Percentiles rank a stretch among this genome's conserved stretches.
These are phyloP conservation scores for Odontothrips loti DNA, from an alignment of 2,888 invertebrate species.

Conservation along the genomic window DNA sequence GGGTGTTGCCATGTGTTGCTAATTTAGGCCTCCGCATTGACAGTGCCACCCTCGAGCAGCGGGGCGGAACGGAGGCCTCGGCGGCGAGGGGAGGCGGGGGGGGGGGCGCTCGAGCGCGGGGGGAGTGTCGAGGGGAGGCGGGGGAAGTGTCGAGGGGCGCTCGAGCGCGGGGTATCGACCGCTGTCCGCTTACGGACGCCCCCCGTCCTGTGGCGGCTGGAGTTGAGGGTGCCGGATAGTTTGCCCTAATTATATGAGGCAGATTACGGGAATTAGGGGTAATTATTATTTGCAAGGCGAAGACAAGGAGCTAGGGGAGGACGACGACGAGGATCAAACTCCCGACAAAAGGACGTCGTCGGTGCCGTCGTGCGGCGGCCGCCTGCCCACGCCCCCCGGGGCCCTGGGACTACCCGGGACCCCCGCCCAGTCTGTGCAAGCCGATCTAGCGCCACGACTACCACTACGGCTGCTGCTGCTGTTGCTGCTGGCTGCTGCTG, in stretches of 20 bases:
- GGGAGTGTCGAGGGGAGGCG: no score
- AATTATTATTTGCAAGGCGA: background rate
- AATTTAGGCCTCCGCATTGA: slow-evolving; percentile 20
- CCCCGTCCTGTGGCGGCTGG: no score
- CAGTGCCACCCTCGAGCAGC: background rate
- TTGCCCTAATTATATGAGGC: background rate
- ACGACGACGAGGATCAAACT: background rate
- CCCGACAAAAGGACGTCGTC: no score
- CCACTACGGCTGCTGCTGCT: no score
- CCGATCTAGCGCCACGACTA: no score
- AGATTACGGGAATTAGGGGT: slow-evolving; percentile 4
- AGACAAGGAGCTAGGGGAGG: background rate
- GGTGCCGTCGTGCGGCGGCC: background rate
- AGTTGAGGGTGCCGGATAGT: background rate
- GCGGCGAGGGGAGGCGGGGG: background rate
- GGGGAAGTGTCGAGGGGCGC: no score
- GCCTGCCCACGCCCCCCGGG: no score
- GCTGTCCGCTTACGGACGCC: background rate
- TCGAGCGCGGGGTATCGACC: no score
- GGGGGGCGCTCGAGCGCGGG: background rate
- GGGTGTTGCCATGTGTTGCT: background rate
- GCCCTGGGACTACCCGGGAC: no score
- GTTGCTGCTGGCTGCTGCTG: no score
- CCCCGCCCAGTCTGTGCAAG: no score
- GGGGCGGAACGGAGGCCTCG: background rate